Base-by-base conservation (phyloP, 2,888 invertebrate species). In the Hirtodrosophila histrioides region DNA sequence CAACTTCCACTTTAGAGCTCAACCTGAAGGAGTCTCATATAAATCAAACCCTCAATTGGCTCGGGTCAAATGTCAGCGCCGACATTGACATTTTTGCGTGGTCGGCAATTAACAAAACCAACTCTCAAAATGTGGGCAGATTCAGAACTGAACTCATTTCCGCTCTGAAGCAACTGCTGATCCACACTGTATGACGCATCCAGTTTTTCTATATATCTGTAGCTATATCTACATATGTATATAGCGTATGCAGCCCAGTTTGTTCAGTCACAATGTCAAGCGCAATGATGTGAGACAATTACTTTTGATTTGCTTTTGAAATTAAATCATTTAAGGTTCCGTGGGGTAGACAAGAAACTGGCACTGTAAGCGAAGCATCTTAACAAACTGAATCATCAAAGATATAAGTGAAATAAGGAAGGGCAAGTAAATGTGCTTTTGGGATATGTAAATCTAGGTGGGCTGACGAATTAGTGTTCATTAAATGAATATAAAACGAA, bases 211-310 rank as follows among this genome's bases (percentile, higher is more conserved):
- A 33, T 8, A 31, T 41, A 27, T 45, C 35, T 41, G 4, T 39
- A n/a, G n/a, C n/a, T 37, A n/a, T 53, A 55, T 58, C 37, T 75
- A 17, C 48, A 29, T 36, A 65, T 68, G 57, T 60, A 56, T 45
- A 45, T 46, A 31, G 41, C 45, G 23, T 46, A 54, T 54, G 29
- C 23, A 36, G 11, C 39, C 46, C 50, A 36, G 45, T 51, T 41
- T 41, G 45, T 39, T 31, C 43, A 43, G 41, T 40, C 45, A n/a
- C 86, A 85, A 85, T 87, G 88, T 87, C 88, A 85, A 82, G 84
- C 83, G 69, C 88, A 87, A 61, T 67, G 83, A 86, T 66, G 86
- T 66, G 85, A 76, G 83, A 74, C 86, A 85, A 85, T 87, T 85
- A 73, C 39, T 70, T 58, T 68, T 87, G 68, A 79, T 82, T 82